Base-by-base conservation (phyloP, 2,113 vertebrate genomes). In the Grallaria varia region DNA sequence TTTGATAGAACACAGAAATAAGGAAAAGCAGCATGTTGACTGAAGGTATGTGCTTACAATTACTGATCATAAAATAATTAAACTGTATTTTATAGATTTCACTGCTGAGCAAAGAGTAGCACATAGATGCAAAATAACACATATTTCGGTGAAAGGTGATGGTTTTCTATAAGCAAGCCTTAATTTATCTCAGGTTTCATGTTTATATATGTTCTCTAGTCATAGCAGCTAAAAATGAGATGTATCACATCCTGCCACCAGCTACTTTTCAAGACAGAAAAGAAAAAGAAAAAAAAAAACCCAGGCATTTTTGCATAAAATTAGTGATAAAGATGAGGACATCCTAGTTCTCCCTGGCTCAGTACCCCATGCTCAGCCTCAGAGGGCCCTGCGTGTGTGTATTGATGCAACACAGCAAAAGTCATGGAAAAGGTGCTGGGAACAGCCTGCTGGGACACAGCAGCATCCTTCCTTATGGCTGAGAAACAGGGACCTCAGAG, bases 391-490 rank as follows among this genome's bases (percentile, higher is more conserved):
- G 27, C 0, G 3, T 9, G 3, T 11, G 37, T 10, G 4, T 21
- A n/a, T 12, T 37, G 15, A n/a, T 56, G 25, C 13, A 44, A 18
- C 45, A 4, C 40, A 60, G 20, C 14, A 58, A 52, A 23, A 3
- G 23, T 59, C 9, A 67, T 8, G 30, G 49, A 35, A 74, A 85
- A 93, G 74, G 62, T 66, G 71, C 52, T 33, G 55, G 60, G 64
- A 12, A 9, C 60, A 39, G 28, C 30, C 45, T 24, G 28, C 74
- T 66, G 23, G 72, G 79, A 93, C 50, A 18, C 42, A 60, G 80
- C 35, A 53, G 10, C 74, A 22, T 0, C 0, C 10, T 73, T 73
- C 67, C 42, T 63, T 15, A 22, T 2, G 1, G 19, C 55, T 58
- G 56, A 76, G 25, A 63, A 81, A 82, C 12, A 31, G 28, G 4